A percentile compares a stretch with the other conserved stretches of the same genome.
These are phyloP conservation scores for Lutjanus argentimaculatus DNA, from an alignment of 2,797 vertebrate species.

Conservation along the genomic window DNA sequence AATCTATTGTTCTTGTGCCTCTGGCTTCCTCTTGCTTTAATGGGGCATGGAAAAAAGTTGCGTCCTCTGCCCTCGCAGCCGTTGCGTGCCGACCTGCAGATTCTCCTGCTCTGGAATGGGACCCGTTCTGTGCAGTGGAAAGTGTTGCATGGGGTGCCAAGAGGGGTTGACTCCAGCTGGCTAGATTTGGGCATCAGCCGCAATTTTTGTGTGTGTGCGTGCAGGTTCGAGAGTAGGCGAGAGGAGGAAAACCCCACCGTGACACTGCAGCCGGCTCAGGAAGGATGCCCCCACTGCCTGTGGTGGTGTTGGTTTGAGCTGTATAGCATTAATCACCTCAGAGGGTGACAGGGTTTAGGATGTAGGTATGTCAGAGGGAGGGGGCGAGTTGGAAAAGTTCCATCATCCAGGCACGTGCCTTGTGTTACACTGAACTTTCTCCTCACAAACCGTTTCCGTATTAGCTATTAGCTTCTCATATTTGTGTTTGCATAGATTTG, in stretches of 20 bases:
- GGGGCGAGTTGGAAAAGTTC: slow-evolving; percentile 63
- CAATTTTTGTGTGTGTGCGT: slow-evolving; percentile 33
- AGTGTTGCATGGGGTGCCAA: slow-evolving; percentile 70
- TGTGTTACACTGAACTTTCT: slow-evolving; percentile 6
- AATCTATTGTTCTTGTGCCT: slow-evolving; percentile 69
- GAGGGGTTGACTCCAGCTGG: slow-evolving; percentile 72
- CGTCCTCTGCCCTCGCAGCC: slow-evolving; percentile 64
- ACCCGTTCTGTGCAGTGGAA: slow-evolving; percentile 72
- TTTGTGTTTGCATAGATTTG: not conserved
- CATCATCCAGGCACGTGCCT: slow-evolving; percentile 61
- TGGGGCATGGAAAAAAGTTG: slow-evolving; percentile 66
- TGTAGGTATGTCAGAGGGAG: slow-evolving; percentile 56
- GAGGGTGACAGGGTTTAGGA: slow-evolving; percentile 68
- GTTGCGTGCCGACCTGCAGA: slow-evolving; percentile 59
- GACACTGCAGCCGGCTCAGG: slow-evolving; percentile 77
- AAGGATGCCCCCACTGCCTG: slow-evolving; percentile 79
- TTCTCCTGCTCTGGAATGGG: slow-evolving; percentile 70
- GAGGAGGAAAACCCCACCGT: slow-evolving; percentile 77
- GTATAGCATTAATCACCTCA: slow-evolving; percentile 74
- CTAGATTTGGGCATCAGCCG: slow-evolving; percentile 42
- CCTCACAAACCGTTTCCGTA: not conserved
- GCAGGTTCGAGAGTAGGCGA: slow-evolving; percentile 39
- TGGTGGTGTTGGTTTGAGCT: slow-evolving; percentile 61
- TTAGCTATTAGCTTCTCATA: not conserved
- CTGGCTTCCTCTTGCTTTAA: slow-evolving; percentile 71